A percentile compares a stretch with the other conserved stretches of the same genome.
These are phyloP conservation scores for Nemotelus nigrinus DNA, from an alignment of 2,888 invertebrate genomes.

Conservation along the genomic window DNA sequence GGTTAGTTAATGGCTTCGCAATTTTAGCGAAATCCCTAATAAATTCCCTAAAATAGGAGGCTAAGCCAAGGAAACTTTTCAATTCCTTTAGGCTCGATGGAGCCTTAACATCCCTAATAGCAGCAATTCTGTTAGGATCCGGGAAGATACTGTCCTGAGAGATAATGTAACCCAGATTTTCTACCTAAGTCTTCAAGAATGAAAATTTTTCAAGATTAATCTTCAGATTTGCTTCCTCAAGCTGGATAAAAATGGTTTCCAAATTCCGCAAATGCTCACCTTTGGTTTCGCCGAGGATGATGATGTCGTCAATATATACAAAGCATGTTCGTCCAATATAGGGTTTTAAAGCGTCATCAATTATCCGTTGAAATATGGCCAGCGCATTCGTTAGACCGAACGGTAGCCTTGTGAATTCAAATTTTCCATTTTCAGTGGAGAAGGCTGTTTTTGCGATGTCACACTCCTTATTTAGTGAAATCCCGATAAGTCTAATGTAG, in stretches of 20 bases:
- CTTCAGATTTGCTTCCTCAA: background rate
- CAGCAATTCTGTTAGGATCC: constrained; percentile 4
- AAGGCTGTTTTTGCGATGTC: too few species aligned
- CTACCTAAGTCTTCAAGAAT: background rate
- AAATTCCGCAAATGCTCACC: background rate
- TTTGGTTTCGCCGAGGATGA: background rate
- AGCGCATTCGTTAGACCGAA: too few species aligned
- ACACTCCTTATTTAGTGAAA: too few species aligned
- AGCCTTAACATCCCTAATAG: background rate
- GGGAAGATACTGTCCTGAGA: background rate
- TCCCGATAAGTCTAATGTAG: too few species aligned
- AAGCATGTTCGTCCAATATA: too few species aligned
- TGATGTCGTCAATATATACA: too few species aligned
- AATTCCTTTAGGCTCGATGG: background rate
- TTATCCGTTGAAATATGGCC: too few species aligned
- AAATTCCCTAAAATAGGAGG: background rate
- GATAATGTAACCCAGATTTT: too few species aligned
- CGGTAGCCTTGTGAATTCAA: too few species aligned
- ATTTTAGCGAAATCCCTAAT: background rate
- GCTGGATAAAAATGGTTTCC: background rate
- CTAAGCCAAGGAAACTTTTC: background rate
- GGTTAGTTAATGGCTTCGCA: background rate
- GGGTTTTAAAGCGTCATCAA: too few species aligned
- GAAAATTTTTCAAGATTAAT: background rate
- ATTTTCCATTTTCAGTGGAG: too few species aligned